Conservation (phyloP, 2,888 invertebrate genomes). For the Augochlorella aurata region DNA sequence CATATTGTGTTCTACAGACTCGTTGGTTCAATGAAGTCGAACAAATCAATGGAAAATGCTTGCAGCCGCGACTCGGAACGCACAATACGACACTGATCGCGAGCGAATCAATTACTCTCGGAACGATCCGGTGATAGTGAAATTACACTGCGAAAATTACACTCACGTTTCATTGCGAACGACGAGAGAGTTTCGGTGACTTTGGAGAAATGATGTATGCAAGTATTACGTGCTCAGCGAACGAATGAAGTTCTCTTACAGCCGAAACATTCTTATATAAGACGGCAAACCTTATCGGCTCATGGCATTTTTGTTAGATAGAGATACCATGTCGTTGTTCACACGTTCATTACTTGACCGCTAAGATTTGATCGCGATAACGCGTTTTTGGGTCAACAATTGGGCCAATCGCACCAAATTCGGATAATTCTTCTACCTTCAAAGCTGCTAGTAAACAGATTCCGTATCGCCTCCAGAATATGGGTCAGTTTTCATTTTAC, state of each 20-base stretch:
- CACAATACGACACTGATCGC: too few species aligned
- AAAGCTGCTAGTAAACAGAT: background rate
- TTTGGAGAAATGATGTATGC: background rate
- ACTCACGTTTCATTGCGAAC: background rate
- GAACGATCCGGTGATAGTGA: too few species aligned
- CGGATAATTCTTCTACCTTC: background rate
- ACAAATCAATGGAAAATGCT: too few species aligned
- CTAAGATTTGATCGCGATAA: background rate
- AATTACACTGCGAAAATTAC: background rate
- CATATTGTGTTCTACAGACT: too few species aligned
- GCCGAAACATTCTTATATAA: background rate
- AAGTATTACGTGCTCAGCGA: background rate
- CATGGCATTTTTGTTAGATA: background rate
- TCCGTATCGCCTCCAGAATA: background rate
- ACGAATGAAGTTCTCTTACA: background rate
- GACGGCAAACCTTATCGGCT: background rate
- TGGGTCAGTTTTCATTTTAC: background rate
- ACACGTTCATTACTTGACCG: background rate
- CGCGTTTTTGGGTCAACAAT: background rate
- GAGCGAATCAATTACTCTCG: too few species aligned
- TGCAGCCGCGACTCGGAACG: too few species aligned
- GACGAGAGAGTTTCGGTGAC: background rate
- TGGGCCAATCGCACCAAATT: background rate
- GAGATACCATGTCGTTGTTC: background rate
- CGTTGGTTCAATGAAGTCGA: too few species aligned